A percentile compares a stretch with the other conserved stretches of the same genome.
Conservation (phyloP, 2,113 vertebrate species). For the Anolis sagrei region DNA sequence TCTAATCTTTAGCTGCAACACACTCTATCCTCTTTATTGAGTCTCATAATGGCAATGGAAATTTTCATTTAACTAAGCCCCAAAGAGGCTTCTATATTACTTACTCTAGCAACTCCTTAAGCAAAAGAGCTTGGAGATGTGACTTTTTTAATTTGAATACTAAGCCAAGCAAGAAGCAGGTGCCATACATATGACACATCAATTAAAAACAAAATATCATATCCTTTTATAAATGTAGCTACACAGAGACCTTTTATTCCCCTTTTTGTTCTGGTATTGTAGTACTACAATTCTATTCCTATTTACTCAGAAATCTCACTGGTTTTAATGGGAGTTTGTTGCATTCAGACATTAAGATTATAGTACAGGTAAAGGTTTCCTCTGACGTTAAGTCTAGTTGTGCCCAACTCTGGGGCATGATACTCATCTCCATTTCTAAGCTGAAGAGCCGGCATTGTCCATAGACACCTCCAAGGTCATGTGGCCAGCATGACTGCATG, state of each 20-base stretch:
- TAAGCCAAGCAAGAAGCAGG: too few species aligned
- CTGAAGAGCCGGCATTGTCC: too few species aligned
- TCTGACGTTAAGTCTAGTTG: too few species aligned
- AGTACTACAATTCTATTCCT: not conserved
- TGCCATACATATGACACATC: not conserved
- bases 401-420: too few species aligned
- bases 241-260: not conserved
- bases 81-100: not conserved
- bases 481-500: too few species aligned
- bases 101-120: rapidly evolving
- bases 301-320: not conserved
- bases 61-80: not conserved
- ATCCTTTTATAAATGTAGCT: not conserved
- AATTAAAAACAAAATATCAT: not conserved
- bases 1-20: rapidly evolving
- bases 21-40: not conserved
- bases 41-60: too few species aligned
- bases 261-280: not conserved
- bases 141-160: too few species aligned
- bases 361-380: too few species aligned
- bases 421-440: too few species aligned
- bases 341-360: not conserved
- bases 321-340: not conserved
- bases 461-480: too few species aligned
- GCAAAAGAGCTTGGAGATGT: too few species aligned